phyloP scores from a whole-genome alignment of 2,797 vertebrate genomes.

The Acanthurus leucopareius region DNA sequence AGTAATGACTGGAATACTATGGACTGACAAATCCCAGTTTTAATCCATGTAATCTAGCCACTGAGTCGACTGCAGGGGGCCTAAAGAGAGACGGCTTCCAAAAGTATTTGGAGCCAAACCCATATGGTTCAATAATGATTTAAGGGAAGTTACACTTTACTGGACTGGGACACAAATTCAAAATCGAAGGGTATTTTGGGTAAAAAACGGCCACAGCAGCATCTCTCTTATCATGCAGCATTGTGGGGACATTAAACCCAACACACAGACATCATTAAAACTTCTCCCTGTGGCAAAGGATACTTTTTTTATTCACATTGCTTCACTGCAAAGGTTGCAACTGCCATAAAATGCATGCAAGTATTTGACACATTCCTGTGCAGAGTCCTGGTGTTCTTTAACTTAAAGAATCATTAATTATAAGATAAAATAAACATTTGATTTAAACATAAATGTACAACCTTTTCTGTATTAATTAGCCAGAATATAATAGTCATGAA shows the following conservation, averaged over 20 bases:
- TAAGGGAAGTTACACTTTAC: background rate
- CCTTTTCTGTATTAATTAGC: constrained; percentile 66
- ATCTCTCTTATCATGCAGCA: too few relatives aligned
- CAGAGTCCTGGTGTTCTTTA: background rate
- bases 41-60: too few relatives aligned
- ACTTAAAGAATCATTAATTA: constrained; percentile 38
- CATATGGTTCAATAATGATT: too few relatives aligned
- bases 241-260: constrained; percentile 48
- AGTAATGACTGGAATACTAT: constrained; percentile 22
- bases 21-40: too few relatives aligned
- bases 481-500: constrained; percentile 57
- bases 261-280: constrained; percentile 73
- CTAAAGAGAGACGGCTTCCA: too few relatives aligned
- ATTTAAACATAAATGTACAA: constrained; percentile 62
- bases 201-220: background rate
- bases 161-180: background rate
- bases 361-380: background rate
- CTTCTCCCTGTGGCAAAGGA: constrained; percentile 57
- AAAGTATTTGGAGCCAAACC: too few relatives aligned
- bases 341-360: background rate
- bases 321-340: constrained; percentile 6
- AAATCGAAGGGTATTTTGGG: background rate
- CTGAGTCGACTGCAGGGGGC: too few relatives aligned
- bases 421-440: constrained; percentile 64
- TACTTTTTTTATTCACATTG: constrained; percentile 38